Evolutionary conservation across 2,888 invertebrate genomes (phyloP).

Genomic region (Cheiracanthium punctorium): DNA sequence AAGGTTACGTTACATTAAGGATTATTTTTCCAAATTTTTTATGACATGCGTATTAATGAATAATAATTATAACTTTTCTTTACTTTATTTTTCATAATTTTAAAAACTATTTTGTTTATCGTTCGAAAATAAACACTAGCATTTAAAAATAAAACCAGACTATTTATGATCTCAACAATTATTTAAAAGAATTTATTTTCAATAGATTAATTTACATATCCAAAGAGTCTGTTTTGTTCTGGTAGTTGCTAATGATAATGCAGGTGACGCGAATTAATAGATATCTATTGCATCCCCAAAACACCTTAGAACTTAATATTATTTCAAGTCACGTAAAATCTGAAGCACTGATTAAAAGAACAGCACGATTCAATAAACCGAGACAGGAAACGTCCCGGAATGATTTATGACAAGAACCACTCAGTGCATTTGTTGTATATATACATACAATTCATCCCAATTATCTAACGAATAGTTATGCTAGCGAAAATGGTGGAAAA

Average conservation of each 20-base stretch:
- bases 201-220: too few species aligned
- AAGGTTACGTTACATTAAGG: too few species aligned
- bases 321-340: neutral
- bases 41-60: too few species aligned
- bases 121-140: too few species aligned
- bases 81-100: too few species aligned
- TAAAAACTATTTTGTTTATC: too few species aligned
- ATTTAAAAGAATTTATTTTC: too few species aligned
- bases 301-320: neutral
- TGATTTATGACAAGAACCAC: neutral
- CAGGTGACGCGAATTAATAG: neutral
- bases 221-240: too few species aligned
- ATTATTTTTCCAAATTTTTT: too few species aligned
- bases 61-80: too few species aligned
- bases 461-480: neutral
- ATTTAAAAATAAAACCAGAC: too few species aligned
- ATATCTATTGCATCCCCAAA: neutral
- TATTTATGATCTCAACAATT: too few species aligned
- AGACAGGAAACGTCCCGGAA: constrained; percentile 13
- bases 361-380: constrained; percentile 5
- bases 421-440: neutral
- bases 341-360: constrained; percentile 7
- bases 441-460: constrained; percentile 9
- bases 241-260: neutral
- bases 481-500: neutral